Conservation (phyloP, 1,140 invertebrate species). For the Drosophila nannoptera region DNA sequence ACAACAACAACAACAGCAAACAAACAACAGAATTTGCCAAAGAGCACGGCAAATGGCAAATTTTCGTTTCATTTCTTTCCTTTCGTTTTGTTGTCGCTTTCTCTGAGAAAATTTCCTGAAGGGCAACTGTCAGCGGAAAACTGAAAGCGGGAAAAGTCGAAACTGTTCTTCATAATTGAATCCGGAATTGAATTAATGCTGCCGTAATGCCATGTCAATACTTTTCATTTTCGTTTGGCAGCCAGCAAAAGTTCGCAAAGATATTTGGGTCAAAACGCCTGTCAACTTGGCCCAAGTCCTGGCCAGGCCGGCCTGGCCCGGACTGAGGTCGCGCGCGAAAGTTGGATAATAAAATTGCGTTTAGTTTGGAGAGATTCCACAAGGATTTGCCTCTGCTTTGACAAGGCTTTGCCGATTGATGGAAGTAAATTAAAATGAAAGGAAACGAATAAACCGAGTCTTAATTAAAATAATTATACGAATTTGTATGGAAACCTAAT, state of each 20-base stretch:
- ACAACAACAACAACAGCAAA: constrained; percentile 19
- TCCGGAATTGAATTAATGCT: constrained; percentile 38
- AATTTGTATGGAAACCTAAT: too few relatives aligned
- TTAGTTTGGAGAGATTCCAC: not conserved
- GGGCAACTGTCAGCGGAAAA: constrained; percentile 43
- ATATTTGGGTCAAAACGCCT: constrained; percentile 11
- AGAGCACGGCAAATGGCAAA: constrained; percentile 19
- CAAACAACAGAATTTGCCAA: constrained; percentile 32
- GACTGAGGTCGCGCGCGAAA: not conserved
- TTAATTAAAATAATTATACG: not conserved
- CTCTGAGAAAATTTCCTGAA: constrained; percentile 38
- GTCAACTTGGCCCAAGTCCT: constrained; percentile 16
- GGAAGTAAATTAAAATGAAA: too few relatives aligned
- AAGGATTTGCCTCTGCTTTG: not conserved
- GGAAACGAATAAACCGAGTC: not conserved
- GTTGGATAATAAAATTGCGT: constrained; percentile 2
- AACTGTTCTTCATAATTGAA: constrained; percentile 26
- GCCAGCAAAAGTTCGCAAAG: not conserved
- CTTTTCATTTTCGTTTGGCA: constrained; percentile 13
- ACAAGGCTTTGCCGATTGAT: not conserved
- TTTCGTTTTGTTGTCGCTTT: not conserved
- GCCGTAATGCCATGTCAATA: constrained; percentile 38
- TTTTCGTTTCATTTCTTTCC: constrained; percentile 45
- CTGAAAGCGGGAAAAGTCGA: not conserved
- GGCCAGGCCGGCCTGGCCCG: not conserved